Percentiles rank a stretch among this genome's conserved stretches.
phyloP scores from a whole-genome alignment of 1,140 invertebrate species.

The Tetraneura akinire region DNA sequence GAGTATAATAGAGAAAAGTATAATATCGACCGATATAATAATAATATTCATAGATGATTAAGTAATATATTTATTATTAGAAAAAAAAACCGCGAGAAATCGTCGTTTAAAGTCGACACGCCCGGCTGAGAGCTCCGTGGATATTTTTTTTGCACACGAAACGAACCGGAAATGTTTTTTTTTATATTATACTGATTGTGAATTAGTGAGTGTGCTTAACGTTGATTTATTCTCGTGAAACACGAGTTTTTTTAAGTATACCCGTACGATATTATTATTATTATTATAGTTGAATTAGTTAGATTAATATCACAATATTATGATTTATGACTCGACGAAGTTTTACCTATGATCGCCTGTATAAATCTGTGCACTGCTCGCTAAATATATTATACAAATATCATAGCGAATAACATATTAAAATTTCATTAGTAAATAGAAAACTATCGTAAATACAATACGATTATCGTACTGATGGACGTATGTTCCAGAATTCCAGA shows the following conservation, averaged over 20 bases:
- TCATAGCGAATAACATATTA: no score
- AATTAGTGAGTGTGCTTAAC: background rate
- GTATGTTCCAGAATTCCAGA: no score
- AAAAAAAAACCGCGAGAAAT: background rate
- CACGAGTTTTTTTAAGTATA: background rate
- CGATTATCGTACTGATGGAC: no score
- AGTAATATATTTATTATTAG: background rate
- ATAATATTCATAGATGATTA: background rate
- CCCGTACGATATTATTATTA: background rate
- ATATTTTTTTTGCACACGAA: conserved; percentile 6
- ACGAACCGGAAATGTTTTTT: background rate
- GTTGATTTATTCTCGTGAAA: background rate
- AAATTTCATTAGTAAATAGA: no score
- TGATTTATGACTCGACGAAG: background rate
- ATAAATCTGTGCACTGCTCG: no score
- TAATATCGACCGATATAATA: background rate
- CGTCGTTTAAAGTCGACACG: no score
- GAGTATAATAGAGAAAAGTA: background rate
- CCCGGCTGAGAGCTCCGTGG: background rate
- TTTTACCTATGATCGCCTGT: background rate
- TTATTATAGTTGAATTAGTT: background rate
- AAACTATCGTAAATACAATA: no score
- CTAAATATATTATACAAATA: no score
- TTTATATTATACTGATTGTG: background rate
- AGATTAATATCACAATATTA: no score